Evolutionary conservation across 1,140 invertebrate species (phyloP).

Genomic region (Anoplolepis gracilipes): DNA sequence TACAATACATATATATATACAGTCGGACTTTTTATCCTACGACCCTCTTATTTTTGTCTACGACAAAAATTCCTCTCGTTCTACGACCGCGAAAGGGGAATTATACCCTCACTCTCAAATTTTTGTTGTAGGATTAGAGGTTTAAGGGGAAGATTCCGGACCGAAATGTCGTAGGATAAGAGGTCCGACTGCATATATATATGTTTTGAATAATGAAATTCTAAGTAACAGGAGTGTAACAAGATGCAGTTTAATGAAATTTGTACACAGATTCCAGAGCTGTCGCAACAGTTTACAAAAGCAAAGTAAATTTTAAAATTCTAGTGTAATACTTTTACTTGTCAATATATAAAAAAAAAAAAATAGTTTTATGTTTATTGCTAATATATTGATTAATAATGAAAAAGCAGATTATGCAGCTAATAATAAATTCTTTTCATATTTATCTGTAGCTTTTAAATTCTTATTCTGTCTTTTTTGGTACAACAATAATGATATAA

Average conservation of each 20-base stretch:
- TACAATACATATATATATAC: background rate
- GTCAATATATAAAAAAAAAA: background rate
- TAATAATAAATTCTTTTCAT: slow-evolving; percentile 9
- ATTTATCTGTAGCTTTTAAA: background rate
- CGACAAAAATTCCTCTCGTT: too few species aligned
- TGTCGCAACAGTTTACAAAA: background rate
- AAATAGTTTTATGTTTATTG: too few species aligned
- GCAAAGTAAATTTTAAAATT: background rate
- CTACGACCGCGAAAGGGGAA: too few species aligned
- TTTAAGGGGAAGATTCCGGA: too few species aligned
- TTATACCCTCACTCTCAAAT: too few species aligned
- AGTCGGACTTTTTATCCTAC: too few species aligned
- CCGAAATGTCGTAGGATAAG: too few species aligned
- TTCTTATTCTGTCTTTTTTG: background rate
- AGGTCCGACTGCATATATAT: slow-evolving; percentile 5
- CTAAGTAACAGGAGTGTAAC: slow-evolving; percentile 21
- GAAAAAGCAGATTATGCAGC: background rate
- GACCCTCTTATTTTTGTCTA: too few species aligned
- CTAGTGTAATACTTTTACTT: background rate
- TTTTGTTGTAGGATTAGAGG: too few species aligned
- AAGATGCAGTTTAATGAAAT: background rate
- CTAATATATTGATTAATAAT: too few species aligned
- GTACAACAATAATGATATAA: background rate
- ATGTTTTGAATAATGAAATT: background rate
- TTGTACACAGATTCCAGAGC: background rate